phyloP scores from a whole-genome alignment of 2,888 invertebrate species.

The Eilema caniola region DNA sequence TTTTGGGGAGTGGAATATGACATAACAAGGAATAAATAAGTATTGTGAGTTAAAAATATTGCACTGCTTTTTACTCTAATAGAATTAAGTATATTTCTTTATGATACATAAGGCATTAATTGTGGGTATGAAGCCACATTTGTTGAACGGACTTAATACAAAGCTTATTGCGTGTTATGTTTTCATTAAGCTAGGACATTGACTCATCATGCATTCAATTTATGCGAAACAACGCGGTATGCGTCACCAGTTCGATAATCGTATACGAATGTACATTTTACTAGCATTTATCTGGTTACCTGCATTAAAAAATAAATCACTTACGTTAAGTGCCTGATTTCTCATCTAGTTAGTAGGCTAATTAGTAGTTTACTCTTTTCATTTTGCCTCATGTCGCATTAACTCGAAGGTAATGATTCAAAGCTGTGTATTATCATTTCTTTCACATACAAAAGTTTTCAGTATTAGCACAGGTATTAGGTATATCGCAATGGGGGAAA shows the following conservation, averaged over 20 bases:
- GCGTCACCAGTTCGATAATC: background rate
- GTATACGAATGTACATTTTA: background rate
- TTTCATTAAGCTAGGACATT: background rate
- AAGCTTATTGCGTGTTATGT: background rate
- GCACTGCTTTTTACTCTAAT: background rate
- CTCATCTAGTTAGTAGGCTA: too few relatives aligned
- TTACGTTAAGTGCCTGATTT: too few relatives aligned
- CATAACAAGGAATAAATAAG: constrained; percentile 33
- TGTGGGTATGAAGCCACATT: background rate
- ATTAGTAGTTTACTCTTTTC: too few relatives aligned
- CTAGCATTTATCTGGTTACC: background rate
- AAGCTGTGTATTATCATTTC: too few relatives aligned
- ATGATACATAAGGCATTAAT: background rate
- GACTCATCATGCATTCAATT: background rate
- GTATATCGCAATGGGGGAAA: too few relatives aligned
- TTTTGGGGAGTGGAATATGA: constrained; percentile 26
- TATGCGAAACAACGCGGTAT: background rate
- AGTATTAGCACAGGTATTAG: too few relatives aligned
- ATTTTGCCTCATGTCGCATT: too few relatives aligned
- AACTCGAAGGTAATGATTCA: too few relatives aligned
- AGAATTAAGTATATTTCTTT: background rate
- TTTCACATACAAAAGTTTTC: too few relatives aligned
- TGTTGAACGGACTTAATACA: background rate
- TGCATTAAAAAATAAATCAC: too few relatives aligned
- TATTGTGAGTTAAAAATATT: constrained; percentile 7